Percentiles rank a stretch among this genome's conserved stretches.
These are phyloP conservation scores for Microtus richardsoni DNA, from an alignment of 2,113 vertebrate genomes.

Conservation along the genomic window DNA sequence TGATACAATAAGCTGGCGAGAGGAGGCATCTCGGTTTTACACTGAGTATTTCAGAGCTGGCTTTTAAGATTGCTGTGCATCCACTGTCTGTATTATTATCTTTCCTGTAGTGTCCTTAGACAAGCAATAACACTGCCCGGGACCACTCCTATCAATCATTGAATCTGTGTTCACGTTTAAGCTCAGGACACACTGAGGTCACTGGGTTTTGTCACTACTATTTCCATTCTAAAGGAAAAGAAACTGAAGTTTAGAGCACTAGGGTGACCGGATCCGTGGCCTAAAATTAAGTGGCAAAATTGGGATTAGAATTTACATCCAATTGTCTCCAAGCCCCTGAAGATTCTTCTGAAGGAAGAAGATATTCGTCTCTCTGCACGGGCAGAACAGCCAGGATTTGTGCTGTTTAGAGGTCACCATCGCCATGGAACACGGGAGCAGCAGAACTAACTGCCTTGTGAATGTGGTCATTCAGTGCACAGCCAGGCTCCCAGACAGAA, in stretches of 20 bases:
- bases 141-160: not conserved
- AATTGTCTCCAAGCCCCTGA: not conserved
- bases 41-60: constrained; percentile 10
- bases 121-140: not conserved
- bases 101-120: not conserved
- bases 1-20: constrained; percentile 58
- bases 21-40: constrained; percentile 38
- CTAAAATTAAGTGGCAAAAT: constrained; percentile 21
- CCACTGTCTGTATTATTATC: constrained; percentile 7
- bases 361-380: not conserved
- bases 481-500: not conserved
- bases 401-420: not conserved
- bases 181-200: not conserved
- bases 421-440: not conserved
- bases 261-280: not conserved
- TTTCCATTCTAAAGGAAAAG: not conserved
- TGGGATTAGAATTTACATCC: constrained; percentile 27
- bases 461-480: not conserved
- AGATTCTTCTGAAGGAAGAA: not conserved
- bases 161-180: not conserved
- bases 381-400: not conserved
- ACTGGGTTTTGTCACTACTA: not conserved
- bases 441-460: constrained; percentile 16
- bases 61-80: constrained; percentile 22
- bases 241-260: constrained; percentile 9